Evolutionary conservation across 2,113 vertebrate species (phyloP).

Genomic region (Mystacornis crossleyi): DNA sequence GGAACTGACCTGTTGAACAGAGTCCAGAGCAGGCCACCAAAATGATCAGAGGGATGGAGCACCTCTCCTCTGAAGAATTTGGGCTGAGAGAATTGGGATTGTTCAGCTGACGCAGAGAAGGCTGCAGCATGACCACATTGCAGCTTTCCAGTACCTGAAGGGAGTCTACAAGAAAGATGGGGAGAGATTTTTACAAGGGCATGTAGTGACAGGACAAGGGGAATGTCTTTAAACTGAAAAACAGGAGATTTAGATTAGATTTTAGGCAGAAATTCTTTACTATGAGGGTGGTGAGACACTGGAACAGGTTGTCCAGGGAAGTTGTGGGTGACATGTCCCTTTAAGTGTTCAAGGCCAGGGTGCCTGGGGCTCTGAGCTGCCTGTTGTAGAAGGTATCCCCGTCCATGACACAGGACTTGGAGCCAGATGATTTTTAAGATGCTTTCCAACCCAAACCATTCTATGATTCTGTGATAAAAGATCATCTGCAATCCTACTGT

Average conservation of each 20-base stretch:
- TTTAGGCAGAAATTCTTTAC: not conserved
- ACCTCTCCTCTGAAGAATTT: not conserved
- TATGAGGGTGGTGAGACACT: not conserved
- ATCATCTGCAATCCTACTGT: not conserved
- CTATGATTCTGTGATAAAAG: too few relatives aligned
- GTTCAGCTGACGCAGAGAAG: not conserved
- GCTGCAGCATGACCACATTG: fast-evolving
- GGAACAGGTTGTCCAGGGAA: too few relatives aligned
- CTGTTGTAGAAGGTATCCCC: not conserved
- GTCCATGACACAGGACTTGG: not conserved
- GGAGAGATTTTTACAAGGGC: not conserved
- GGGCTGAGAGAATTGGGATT: not conserved
- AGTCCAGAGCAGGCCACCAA: not conserved
- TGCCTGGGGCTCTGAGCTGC: too few relatives aligned
- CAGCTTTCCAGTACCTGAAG: not conserved
- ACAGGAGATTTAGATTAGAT: not conserved
- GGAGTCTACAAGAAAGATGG: not conserved
- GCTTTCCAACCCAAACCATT: not conserved
- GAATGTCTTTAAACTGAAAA: not conserved
- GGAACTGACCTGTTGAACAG: not conserved
- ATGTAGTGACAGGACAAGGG: too few relatives aligned
- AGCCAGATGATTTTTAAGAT: not conserved
- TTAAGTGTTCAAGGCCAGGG: not conserved
- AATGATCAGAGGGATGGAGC: not conserved
- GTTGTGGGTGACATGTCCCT: not conserved